These are phyloP conservation scores for Neosalanx taihuensis DNA, from an alignment of 2,797 vertebrate species.

Conservation along the genomic window DNA sequence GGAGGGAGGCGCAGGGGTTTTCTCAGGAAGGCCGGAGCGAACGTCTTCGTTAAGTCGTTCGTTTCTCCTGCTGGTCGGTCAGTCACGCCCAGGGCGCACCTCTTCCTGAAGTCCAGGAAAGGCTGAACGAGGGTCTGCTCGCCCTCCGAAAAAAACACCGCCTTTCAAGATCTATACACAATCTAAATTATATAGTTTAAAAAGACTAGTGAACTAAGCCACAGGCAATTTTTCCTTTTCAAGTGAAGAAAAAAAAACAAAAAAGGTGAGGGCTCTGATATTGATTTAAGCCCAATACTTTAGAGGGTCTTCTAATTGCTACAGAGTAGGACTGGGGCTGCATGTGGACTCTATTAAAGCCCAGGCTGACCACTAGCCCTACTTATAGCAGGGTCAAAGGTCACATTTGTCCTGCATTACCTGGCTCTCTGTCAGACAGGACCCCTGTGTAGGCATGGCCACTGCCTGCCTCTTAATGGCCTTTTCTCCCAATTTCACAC, in stretches of 20 bases:
- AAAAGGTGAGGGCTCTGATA: constrained; percentile 57
- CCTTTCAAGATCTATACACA: constrained; percentile 26
- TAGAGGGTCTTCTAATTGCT: constrained; percentile 74
- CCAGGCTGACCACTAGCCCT: constrained; percentile 81
- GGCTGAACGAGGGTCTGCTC: constrained; percentile 30
- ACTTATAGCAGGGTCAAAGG: constrained; percentile 88
- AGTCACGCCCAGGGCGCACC: too few species aligned
- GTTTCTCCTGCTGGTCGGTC: constrained; percentile 26
- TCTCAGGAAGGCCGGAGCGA: constrained; percentile 56
- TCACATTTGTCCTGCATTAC: constrained; percentile 99
- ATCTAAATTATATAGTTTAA: constrained; percentile 21
- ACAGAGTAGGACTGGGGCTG: constrained; percentile 67
- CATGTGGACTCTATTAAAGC: constrained; percentile 86
- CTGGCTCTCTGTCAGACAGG: constrained; percentile 79
- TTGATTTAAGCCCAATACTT: constrained; percentile 74
- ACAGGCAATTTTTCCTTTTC: constrained; percentile 52
- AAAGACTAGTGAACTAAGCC: constrained; percentile 41
- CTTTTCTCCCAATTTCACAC: constrained; percentile 94
- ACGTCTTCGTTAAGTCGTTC: constrained; percentile 67
- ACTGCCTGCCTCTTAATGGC: constrained; percentile 92
- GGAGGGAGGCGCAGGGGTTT: too few species aligned
- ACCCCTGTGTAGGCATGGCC: constrained; percentile 82
- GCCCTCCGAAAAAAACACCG: constrained; percentile 44
- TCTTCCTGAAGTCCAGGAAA: constrained; percentile 19
- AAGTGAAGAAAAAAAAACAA: constrained; percentile 32